Conservation (phyloP, 1,140 invertebrate species). For the Nixonia krombeini region DNA sequence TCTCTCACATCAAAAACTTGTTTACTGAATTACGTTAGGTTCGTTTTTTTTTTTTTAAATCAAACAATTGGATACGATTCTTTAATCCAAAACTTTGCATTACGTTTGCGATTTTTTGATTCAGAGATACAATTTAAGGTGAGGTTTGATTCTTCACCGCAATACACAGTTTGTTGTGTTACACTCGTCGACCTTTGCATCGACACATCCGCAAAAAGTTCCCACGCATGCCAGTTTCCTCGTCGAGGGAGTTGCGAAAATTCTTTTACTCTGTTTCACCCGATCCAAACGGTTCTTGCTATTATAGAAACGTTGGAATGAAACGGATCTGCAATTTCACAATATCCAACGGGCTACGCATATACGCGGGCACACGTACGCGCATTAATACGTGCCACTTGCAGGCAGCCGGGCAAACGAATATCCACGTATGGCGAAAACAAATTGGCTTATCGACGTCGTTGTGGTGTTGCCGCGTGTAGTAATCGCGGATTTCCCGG, state of each 20-base stretch:
- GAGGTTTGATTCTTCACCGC: no score
- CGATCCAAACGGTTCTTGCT: neutral
- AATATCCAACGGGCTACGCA: neutral
- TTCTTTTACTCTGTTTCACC: no score
- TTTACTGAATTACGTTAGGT: no score
- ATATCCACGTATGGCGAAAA: slow-evolving; percentile 37
- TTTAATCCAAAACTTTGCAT: no score
- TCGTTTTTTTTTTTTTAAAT: neutral
- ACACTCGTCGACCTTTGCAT: no score
- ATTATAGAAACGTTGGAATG: neutral
- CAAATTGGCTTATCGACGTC: slow-evolving; percentile 50
- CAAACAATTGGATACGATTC: neutral
- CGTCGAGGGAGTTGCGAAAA: no score
- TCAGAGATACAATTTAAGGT: no score
- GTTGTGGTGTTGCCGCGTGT: slow-evolving; percentile 22
- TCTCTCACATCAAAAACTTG: no score
- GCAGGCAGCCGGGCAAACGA: slow-evolving; percentile 40
- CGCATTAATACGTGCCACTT: slow-evolving; percentile 40
- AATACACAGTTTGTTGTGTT: no score
- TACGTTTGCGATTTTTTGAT: no score
- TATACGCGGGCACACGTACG: slow-evolving; percentile 9
- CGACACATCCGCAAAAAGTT: no score
- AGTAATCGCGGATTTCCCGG: slow-evolving; percentile 32
- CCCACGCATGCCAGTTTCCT: no score
- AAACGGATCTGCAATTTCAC: neutral